These are phyloP conservation scores for Aphelenchoides besseyi DNA, from an alignment of 1,140 invertebrate genomes.

Conservation along the genomic window DNA sequence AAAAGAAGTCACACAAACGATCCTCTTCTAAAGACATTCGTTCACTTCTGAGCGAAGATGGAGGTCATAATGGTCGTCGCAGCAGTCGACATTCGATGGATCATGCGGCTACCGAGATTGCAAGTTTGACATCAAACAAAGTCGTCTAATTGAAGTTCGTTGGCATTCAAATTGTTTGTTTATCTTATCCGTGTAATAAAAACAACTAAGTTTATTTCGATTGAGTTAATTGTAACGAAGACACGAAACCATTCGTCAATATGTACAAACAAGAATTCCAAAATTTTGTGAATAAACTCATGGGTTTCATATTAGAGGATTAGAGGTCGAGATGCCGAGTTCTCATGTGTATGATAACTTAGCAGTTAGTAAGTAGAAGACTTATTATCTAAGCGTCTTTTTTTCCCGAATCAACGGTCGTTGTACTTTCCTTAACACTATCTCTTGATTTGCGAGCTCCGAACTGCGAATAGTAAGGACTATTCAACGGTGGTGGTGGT, in stretches of 20 bases:
- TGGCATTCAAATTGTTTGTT: neutral
- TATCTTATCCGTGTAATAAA: neutral
- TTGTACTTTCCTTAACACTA: neutral
- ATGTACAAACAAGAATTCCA: neutral
- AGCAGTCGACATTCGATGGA: conserved; percentile 1
- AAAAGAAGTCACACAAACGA: neutral
- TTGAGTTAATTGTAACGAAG: neutral
- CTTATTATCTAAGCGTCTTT: too few relatives aligned
- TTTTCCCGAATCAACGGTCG: neutral
- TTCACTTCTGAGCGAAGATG: neutral
- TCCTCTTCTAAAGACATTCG: neutral
- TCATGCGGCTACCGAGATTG: neutral
- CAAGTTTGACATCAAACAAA: neutral
- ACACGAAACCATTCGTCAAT: neutral
- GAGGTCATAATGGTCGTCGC: neutral
- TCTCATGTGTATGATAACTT: too few relatives aligned
- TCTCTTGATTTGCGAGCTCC: neutral
- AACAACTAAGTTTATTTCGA: neutral
- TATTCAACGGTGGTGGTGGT: neutral
- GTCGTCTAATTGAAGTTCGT: neutral
- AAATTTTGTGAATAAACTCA: neutral
- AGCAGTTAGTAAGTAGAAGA: too few relatives aligned
- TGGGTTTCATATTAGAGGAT: too few relatives aligned
- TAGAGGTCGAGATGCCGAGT: too few relatives aligned
- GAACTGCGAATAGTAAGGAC: neutral